A percentile compares a stretch with the other conserved stretches of the same genome.
phyloP scores from a whole-genome alignment of 2,888 invertebrate species.

The Aporophyla nigra region DNA sequence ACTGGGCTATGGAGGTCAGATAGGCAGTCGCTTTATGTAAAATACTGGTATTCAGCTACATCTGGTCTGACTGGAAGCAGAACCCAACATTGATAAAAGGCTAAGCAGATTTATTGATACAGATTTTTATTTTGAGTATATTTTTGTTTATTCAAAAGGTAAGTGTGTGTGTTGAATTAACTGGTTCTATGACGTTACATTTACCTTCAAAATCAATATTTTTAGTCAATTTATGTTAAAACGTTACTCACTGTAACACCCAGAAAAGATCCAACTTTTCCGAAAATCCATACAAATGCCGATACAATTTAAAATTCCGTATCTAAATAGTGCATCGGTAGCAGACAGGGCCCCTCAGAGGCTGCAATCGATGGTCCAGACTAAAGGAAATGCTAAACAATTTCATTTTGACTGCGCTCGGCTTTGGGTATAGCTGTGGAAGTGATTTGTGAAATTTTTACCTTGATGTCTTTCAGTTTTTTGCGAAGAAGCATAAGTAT shows the following conservation, averaged over 20 bases:
- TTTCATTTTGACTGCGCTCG: conserved; percentile 54
- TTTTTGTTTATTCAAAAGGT: too few species aligned
- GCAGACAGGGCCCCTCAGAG: conserved; percentile 26
- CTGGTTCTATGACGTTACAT: too few species aligned
- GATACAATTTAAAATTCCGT: conserved; percentile 42
- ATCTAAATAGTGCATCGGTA: conserved; percentile 10
- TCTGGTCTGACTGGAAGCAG: too few species aligned
- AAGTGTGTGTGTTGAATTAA: too few species aligned
- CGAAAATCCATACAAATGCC: not conserved
- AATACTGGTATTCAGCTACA: too few species aligned
- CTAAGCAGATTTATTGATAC: too few species aligned
- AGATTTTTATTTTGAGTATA: too few species aligned
- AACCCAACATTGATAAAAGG: too few species aligned
- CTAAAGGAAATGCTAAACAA: conserved; percentile 47
- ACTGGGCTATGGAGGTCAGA: too few species aligned
- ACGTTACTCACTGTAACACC: not conserved
- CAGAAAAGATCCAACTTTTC: not conserved
- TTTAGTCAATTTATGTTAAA: not conserved
- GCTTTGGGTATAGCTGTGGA: conserved; percentile 50
- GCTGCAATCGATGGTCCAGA: conserved; percentile 23
- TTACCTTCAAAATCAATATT: too few species aligned
- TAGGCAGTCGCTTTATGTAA: too few species aligned
- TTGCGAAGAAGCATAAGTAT: not conserved
- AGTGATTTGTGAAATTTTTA: conserved; percentile 61
- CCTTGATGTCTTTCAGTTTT: not conserved